A percentile compares a stretch with the other conserved stretches of the same genome.
phyloP scores from a whole-genome alignment of 35 echinoderm and acorn worm species.

The Holothuria glaberrima region DNA sequence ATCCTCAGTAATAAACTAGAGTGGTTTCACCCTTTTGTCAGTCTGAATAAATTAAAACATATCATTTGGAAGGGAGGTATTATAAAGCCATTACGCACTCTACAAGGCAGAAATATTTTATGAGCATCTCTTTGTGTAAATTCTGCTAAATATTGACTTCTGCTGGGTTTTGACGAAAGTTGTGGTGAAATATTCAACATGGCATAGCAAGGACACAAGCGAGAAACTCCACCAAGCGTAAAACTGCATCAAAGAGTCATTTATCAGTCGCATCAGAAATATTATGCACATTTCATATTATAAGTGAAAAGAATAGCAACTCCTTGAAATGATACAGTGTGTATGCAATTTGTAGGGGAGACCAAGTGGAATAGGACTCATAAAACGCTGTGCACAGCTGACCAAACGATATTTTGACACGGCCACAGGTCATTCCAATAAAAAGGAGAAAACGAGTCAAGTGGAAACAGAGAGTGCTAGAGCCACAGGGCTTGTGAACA shows the following conservation, averaged over 20 bases:
- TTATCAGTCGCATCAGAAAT: constrained; percentile 27
- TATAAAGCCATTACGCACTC: background rate
- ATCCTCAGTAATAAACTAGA: too few species aligned
- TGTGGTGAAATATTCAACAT: constrained; percentile 41
- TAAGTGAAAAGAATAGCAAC: constrained; percentile 4
- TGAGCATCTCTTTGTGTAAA: background rate
- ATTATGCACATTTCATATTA: constrained; percentile 29
- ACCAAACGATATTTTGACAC: constrained; percentile 45
- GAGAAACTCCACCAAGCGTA: constrained; percentile 29
- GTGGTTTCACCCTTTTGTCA: too few species aligned
- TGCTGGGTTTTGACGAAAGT: background rate
- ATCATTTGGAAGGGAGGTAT: too few species aligned
- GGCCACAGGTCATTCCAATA: constrained; percentile 38
- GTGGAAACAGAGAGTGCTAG: constrained; percentile 19
- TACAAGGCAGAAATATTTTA: background rate
- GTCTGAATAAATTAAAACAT: too few species aligned
- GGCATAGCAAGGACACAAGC: background rate
- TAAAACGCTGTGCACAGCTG: background rate
- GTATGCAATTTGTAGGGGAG: background rate
- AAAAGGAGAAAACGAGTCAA: background rate
- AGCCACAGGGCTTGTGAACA: constrained; percentile 5
- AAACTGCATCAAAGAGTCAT: constrained; percentile 37
- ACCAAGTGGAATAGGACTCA: background rate
- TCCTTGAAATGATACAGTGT: background rate
- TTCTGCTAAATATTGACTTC: too few species aligned